Evolutionary conservation across 2,113 vertebrate genomes (phyloP).

Genomic region (Erythrocebus patas): DNA sequence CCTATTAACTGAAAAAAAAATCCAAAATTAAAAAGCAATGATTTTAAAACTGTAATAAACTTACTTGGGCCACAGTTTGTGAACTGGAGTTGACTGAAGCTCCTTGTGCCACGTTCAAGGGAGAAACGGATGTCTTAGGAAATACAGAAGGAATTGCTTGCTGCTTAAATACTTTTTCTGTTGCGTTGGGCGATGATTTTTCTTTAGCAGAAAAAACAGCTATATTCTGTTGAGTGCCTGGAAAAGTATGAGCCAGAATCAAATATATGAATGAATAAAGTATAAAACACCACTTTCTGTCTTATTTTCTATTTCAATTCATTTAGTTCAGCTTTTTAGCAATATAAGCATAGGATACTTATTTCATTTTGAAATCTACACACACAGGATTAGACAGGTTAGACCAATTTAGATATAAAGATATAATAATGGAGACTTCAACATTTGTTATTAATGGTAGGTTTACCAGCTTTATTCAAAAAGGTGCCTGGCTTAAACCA

Average conservation of each 20-base stretch:
- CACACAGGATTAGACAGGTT: not conserved
- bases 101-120: conserved; percentile 66
- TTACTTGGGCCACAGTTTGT: conserved; percentile 82
- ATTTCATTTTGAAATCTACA: not conserved
- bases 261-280: not conserved
- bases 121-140: conserved; percentile 66
- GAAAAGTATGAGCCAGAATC: conserved; percentile 28
- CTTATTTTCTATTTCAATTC: not conserved
- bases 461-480: not conserved
- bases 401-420: not conserved
- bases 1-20: not conserved
- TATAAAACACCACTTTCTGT: not conserved
- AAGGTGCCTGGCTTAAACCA: not conserved
- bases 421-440: not conserved
- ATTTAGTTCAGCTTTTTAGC: not conserved
- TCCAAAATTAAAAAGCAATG: not conserved
- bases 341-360: not conserved
- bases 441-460: not conserved
- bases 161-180: conserved; percentile 83
- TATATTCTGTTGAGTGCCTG: conserved; percentile 68
- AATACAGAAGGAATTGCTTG: conserved; percentile 74
- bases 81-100: conserved; percentile 69
- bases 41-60: conserved; percentile 55
- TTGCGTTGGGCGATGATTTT: conserved; percentile 71
- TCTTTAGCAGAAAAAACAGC: conserved; percentile 69